A percentile compares a stretch with the other conserved stretches of the same genome.
These are phyloP conservation scores for Anolis carolinensis DNA, from an alignment of 2,113 vertebrate genomes.

Conservation along the genomic window DNA sequence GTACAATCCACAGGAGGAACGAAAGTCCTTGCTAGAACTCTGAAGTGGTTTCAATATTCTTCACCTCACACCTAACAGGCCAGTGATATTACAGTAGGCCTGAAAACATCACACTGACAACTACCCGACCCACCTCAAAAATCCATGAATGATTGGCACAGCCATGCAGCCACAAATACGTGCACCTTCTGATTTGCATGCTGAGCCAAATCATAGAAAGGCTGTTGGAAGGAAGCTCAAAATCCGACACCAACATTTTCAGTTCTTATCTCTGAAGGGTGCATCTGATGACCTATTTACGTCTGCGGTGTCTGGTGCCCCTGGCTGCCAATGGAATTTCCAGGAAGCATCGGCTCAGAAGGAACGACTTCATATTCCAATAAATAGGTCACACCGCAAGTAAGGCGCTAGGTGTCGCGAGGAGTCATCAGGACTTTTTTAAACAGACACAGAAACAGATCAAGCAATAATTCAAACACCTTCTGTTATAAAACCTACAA, in stretches of 20 bases:
- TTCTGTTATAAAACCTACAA: slow-evolving; percentile 80
- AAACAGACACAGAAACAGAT: slow-evolving; percentile 35
- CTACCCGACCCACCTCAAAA: neutral
- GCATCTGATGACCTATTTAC: slow-evolving; percentile 30
- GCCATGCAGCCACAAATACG: accelerated
- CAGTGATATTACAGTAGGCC: neutral
- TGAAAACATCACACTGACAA: neutral
- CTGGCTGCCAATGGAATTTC: slow-evolving; percentile 43
- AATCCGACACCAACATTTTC: neutral
- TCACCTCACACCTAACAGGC: neutral
- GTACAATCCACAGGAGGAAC: neutral
- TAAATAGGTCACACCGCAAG: slow-evolving; percentile 48
- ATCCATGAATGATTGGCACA: neutral
- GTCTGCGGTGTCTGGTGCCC: slow-evolving; percentile 56
- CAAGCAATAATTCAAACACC: slow-evolving; percentile 52
- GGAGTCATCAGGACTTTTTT: slow-evolving; percentile 52
- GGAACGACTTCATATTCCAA: slow-evolving; percentile 38
- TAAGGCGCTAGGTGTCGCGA: slow-evolving; percentile 62
- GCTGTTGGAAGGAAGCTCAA: slow-evolving; percentile 42
- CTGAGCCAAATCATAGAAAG: slow-evolving; percentile 13
- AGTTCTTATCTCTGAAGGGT: slow-evolving; percentile 3
- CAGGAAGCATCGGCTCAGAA: slow-evolving; percentile 57
- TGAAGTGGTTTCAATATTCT: neutral
- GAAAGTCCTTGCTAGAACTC: neutral
- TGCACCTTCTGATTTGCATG: neutral